A percentile compares a stretch with the other conserved stretches of the same genome.
Evolutionary conservation across 1,140 invertebrate species (phyloP).

Genomic region (Caerostris extrusa): DNA sequence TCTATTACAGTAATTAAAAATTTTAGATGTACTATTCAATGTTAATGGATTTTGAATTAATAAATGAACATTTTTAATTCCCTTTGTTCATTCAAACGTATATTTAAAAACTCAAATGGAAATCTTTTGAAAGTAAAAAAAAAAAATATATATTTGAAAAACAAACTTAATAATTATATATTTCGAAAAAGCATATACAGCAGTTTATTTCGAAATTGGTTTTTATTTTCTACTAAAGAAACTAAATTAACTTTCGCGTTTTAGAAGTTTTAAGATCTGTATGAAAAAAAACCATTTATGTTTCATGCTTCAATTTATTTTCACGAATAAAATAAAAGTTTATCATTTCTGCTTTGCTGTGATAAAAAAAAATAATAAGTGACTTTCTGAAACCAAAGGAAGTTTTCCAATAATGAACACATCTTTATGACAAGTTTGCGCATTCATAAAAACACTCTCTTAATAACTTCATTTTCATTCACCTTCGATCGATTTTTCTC

Average conservation of each 20-base stretch:
- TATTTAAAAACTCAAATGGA: no score
- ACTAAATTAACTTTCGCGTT: background rate
- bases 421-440: background rate
- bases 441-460: background rate
- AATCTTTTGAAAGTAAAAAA: no score
- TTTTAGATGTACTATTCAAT: no score
- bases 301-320: background rate
- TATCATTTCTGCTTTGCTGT: background rate
- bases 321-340: background rate
- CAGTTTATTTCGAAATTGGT: no score
- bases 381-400: background rate
- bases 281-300: background rate
- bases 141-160: no score
- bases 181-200: no score
- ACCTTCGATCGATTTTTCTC: background rate
- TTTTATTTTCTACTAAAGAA: background rate
- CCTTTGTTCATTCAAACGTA: no score
- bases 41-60: no score
- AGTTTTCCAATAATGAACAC: constrained; percentile 23
- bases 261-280: background rate
- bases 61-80: no score
- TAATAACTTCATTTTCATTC: constrained; percentile 18
- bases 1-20: no score
- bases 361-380: background rate
- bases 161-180: no score